Conservation (phyloP, 1,140 invertebrate genomes). For the Pteromalus puparum region DNA sequence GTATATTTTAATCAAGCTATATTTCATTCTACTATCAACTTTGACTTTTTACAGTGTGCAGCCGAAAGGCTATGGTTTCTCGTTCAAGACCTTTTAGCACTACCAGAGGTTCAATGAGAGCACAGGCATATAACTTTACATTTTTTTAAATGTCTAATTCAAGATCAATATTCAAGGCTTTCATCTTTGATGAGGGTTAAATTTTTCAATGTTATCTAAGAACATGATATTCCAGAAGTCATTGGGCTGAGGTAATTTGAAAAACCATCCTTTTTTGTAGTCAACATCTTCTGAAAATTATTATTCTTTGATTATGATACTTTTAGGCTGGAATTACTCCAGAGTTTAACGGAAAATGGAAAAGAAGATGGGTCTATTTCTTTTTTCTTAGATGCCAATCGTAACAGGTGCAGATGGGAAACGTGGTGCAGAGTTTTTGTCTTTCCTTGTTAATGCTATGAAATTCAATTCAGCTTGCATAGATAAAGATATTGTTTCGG, state of each 20-base stretch:
- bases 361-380: constrained; percentile 89
- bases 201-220: constrained; percentile 88
- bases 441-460: constrained; percentile 89
- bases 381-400: constrained; percentile 88
- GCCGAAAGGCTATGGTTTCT: constrained; percentile 87
- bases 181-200: constrained; percentile 85
- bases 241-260: constrained; percentile 76
- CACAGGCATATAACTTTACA: constrained; percentile 84
- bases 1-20: background rate
- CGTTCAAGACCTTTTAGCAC: constrained; percentile 87
- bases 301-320: constrained; percentile 32
- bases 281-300: constrained; percentile 30
- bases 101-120: constrained; percentile 79
- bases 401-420: constrained; percentile 78
- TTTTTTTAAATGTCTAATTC: constrained; percentile 87
- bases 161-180: constrained; percentile 86
- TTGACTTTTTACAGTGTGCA: constrained; percentile 76
- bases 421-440: constrained; percentile 84
- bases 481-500: constrained; percentile 89
- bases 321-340: constrained; percentile 84
- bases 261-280: background rate
- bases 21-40: background rate
- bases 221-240: constrained; percentile 86
- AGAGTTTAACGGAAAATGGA: constrained; percentile 89
- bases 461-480: constrained; percentile 96